Base-by-base conservation (phyloP, 2,797 vertebrate species). In the Pseudochaenichthys georgianus region DNA sequence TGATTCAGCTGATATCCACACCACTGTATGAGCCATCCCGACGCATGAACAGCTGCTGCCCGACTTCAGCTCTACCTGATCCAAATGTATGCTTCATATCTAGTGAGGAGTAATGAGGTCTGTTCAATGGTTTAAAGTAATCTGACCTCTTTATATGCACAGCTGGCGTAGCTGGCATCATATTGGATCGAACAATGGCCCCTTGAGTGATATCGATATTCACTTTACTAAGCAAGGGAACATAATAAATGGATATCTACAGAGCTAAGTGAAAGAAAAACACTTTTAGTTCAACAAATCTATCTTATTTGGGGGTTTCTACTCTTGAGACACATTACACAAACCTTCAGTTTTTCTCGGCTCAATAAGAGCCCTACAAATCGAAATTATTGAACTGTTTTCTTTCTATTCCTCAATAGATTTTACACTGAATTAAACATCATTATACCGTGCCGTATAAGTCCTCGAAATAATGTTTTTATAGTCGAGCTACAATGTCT, bases 371-470 rank as follows among this genome's bases (percentile, higher is more conserved):
- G 42, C 45, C 21, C n/a, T 65, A 23, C 51, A 16, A 59, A 46
- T 54, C 64, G 10, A 42, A 53, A 16, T 64, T 42, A 67, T 55
- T 52, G 21, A 65, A 58, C n/a, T 13, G 19, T 41, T 61, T 57
- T 11, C 6, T 64, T 16, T 28, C 45, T 47, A 19, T 59, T 65
- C 58, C 48, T 47, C 12, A n/a, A 13, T 13, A 54, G 15, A 38
- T 48, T 65, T 64, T 65, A 34, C 28, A 43, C 15, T 47, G 42
- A 42, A 73, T 71, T 73, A 47, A 73, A 70, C 31, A 69, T 53
- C 19, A 41, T 67, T 64, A n/a, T n/a, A n/a, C n/a, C 57, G 17
- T 51, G 41, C 23, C 11, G n/a, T 43, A 6, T 12, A 6, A 23
- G 31, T 45, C 28, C 64, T 62, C 65, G 59, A 34, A 59, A 58